Evolutionary conservation across 2,888 invertebrate species (phyloP), one percentile per base, ranked within the genome.

Genomic region (Argyra leucocephala): DNA sequence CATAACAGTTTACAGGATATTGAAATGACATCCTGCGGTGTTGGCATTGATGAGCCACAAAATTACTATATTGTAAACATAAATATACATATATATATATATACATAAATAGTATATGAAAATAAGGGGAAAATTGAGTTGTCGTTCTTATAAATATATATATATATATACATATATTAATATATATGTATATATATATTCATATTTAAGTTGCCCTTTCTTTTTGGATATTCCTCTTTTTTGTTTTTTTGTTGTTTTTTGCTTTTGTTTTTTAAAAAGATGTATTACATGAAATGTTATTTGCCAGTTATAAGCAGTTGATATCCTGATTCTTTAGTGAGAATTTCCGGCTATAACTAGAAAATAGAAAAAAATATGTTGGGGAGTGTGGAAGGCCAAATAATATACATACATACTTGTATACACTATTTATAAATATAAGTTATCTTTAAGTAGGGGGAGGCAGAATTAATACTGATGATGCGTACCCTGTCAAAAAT

Each of bases 1-100:
- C 9, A 6, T 31, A 31, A 7, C 12, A 48, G 18, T 48, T 48
- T 48, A 31, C 48, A 48, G 48, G 48, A 48, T 48, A 48, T 48
- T 48, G 48, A 48, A 48, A 48, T 48, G 48, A 48, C 48, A 48
- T 48, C 48, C 48, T 48, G 48, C 15, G 15, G 48, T 48, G 48
- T 48, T 48, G 18, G 18, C 48, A 15, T 48, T n/a, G 48, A 48
- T 48, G 48, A 48, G 18, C 48, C 48, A n/a, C 48, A 48, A 48
- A 48, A 48, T 48, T n/a, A 48, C 48, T 48, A 48, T n/a, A n/a
- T 48, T n/a, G 48, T 48, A 15, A 18, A n/a, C 6, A 48, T 15
- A 15, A 48, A n/a, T 15, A 12, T 15, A 37, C 3, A 37, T 15
- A 37, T 7, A 31, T 31, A 7, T n/a, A n/a, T n/a, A n/a, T n/a